phyloP scores from a whole-genome alignment of 2,113 vertebrate species.

The Platanista minor region DNA sequence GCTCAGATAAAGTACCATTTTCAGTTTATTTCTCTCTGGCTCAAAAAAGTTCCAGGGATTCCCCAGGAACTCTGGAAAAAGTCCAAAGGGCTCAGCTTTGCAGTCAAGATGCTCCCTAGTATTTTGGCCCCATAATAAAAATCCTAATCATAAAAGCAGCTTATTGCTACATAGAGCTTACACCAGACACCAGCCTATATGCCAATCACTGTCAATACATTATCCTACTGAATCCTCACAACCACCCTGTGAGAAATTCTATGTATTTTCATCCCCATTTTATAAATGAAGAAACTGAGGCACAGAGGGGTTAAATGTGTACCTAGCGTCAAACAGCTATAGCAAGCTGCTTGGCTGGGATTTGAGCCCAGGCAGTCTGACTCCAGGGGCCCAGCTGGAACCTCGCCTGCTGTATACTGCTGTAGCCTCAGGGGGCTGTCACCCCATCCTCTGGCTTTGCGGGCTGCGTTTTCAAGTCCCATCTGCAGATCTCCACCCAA shows the following conservation, averaged over 20 bases:
- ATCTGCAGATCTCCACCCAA: not conserved
- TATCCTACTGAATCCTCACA: not conserved
- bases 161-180: not conserved
- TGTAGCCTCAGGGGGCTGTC: not conserved
- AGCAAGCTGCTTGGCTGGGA: not conserved
- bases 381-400: not conserved
- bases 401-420: not conserved
- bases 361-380: not conserved
- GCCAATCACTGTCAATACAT: not conserved
- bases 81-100: not conserved
- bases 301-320: not conserved
- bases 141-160: not conserved
- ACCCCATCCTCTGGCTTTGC: no score
- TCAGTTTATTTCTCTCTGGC: not conserved
- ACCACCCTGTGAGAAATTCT: not conserved
- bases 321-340: not conserved
- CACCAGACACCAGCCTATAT: no score
- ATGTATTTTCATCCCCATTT: not conserved
- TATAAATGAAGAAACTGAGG: not conserved
- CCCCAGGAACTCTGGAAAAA: not conserved
- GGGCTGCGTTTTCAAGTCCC: not conserved
- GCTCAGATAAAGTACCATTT: not conserved
- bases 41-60: not conserved
- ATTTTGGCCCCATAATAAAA: not conserved
- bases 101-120: not conserved